These are phyloP conservation scores for Piscicola geometra DNA, from an alignment of 2,888 invertebrate genomes.

Conservation along the genomic window DNA sequence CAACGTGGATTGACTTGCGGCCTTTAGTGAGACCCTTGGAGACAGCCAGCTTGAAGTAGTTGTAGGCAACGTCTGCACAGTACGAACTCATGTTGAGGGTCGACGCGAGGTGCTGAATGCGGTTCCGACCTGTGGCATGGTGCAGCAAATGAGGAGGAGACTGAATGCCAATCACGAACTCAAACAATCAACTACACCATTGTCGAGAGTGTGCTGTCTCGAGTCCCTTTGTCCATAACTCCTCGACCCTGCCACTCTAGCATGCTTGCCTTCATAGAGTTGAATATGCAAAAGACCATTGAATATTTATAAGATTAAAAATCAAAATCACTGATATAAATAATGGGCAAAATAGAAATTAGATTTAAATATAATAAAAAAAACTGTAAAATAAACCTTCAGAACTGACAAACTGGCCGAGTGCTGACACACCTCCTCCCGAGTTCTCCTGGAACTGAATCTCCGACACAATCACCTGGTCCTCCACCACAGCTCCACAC, in stretches of 20 bases:
- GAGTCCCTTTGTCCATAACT: conserved; percentile 64
- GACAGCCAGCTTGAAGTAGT: conserved; percentile 58
- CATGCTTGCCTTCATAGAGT: conserved; percentile 9
- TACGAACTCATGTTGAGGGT: conserved; percentile 82
- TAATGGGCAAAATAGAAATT: no score
- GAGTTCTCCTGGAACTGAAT: conserved; percentile 90
- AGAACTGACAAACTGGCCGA: conserved; percentile 87
- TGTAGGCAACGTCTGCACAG: conserved; percentile 80
- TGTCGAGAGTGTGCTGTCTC: conserved; percentile 81
- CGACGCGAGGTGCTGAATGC: conserved; percentile 77
- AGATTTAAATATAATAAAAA: no score
- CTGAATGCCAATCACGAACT: background rate
- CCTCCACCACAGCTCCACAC: conserved; percentile 92
- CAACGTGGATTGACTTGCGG: conserved; percentile 79
- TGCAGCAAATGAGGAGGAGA: background rate
- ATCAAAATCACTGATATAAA: no score
- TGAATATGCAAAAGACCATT: background rate
- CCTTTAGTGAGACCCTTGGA: conserved; percentile 70
- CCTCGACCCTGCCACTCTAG: conserved; percentile 5
- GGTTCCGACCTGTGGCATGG: conserved; percentile 61
- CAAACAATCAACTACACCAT: conserved; percentile 59
- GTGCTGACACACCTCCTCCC: conserved; percentile 77
- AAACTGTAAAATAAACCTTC: no score
- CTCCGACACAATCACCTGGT: conserved; percentile 91
- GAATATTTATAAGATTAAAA: background rate